Conservation (phyloP, 2,888 invertebrate genomes). For the Drosophila falleni region DNA sequence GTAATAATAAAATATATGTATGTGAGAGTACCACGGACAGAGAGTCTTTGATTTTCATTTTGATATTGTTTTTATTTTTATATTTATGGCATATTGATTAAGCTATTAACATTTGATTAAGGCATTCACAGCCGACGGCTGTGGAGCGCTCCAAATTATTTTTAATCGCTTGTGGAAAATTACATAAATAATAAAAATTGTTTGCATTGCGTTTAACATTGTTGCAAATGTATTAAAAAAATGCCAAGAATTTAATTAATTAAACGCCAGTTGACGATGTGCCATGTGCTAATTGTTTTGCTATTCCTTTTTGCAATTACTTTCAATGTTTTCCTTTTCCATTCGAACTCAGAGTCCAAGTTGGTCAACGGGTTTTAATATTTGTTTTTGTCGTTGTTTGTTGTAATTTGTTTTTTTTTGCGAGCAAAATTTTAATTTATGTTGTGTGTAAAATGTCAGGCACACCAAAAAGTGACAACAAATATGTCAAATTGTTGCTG, state of each 20-base stretch:
- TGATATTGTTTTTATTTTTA: constrained; percentile 44
- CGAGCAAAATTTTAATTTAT: constrained; percentile 70
- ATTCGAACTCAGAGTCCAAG: constrained; percentile 2
- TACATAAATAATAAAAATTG: constrained; percentile 67
- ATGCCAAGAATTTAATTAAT: constrained; percentile 66
- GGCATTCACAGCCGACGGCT: constrained; percentile 70
- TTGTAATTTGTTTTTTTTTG: constrained; percentile 13
- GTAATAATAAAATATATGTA: constrained; percentile 58
- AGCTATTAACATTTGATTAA: constrained; percentile 80
- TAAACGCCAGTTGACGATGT: constrained; percentile 60
- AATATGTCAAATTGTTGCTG: constrained; percentile 75
- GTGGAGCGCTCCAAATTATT: constrained; percentile 65
- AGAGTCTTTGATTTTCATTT: constrained; percentile 53
- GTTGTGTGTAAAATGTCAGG: constrained; percentile 75
- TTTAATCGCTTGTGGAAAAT: constrained; percentile 44
- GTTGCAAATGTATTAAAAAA: constrained; percentile 40
- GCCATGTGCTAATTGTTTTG: constrained; percentile 55
- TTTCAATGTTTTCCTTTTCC: constrained; percentile 19
- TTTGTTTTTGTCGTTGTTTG: background rate
- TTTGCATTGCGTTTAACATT: constrained; percentile 45
- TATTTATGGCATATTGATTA: constrained; percentile 82
- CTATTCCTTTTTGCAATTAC: constrained; percentile 30
- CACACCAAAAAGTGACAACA: constrained; percentile 73
- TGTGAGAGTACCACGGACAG: constrained; percentile 44
- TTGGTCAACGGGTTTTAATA: constrained; percentile 26